Evolutionary conservation across 1,140 invertebrate species (phyloP), one percentile per base, ranked within the genome.

Genomic region (Zaprionus inermis): DNA sequence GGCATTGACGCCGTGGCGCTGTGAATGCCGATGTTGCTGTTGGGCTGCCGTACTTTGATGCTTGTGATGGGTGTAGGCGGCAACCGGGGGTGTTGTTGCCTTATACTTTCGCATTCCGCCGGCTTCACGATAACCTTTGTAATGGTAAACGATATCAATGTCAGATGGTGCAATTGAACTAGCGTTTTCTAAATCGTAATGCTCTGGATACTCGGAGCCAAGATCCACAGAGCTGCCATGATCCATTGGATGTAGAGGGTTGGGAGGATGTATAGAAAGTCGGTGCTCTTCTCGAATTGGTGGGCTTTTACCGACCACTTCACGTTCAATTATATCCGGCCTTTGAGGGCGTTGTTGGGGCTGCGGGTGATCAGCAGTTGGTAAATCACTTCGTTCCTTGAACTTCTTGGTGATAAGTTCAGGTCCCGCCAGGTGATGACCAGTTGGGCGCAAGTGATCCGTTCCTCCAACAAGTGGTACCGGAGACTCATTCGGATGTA

Each of bases 141-240:
- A 99, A 92, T 99, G 98, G 85, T 98, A 98, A 1, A 98, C 97
- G 69, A 99, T 97, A 89, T 99, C 98, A 71, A 99, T 98, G 92
- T 99, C 98, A 11, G 97, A 98, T 0, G 98, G 98, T 1, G 98
- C 98, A 76, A 99, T 99, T 0, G 97, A 98, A 91, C 97, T 98
- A 1, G 98, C 97, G 93, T 99, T 99, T 92, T 99, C 98, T 59
- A 99, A 93, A 92, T 99, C 98, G 86, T 99, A 99, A 91, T 98
- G 98, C 91, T 99, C 98, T 0, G 98, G 97, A 75, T 97, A 94
- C 91, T 98, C 97, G 0, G 96, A 96, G 90, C 96, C 95, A 57
- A 96, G 91, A 75, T 95, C 94, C 66, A 94, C 94, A 38, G 94
- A 94, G 66, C 94, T 94, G 0, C 94, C 93, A 68, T 95, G 95